Conservation (phyloP, 2,797 vertebrate species). For the Spheniscus humboldti region DNA sequence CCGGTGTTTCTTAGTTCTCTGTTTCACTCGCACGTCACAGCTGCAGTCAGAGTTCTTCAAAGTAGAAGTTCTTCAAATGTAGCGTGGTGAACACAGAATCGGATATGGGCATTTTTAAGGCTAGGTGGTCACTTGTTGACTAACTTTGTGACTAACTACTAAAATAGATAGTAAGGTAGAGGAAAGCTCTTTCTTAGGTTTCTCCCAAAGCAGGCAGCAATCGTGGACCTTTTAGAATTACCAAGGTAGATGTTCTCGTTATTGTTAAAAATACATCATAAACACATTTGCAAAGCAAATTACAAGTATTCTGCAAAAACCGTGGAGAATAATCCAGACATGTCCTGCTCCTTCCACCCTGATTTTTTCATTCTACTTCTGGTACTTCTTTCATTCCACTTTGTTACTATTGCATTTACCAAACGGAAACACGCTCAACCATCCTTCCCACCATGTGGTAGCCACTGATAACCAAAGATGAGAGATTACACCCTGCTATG, state of each 20-base stretch:
- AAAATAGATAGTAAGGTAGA: neutral
- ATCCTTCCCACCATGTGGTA: neutral
- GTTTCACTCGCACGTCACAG: rapidly evolving
- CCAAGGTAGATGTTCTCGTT: neutral
- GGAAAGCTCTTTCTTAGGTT: neutral
- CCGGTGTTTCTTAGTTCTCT: neutral
- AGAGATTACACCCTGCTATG: rapidly evolving
- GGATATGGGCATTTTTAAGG: rapidly evolving
- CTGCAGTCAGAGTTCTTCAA: neutral
- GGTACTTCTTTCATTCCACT: neutral
- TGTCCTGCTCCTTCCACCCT: neutral
- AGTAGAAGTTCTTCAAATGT: neutral
- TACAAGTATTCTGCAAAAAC: neutral
- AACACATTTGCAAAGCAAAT: neutral
- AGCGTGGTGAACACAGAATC: neutral
- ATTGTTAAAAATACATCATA: neutral
- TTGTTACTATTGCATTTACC: neutral
- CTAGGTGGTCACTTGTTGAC: neutral
- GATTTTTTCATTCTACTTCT: neutral
- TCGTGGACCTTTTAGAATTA: neutral
- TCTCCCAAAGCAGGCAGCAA: neutral
- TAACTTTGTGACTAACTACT: neutral
- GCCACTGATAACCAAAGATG: neutral
- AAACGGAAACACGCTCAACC: rapidly evolving
- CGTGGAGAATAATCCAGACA: neutral